Evolutionary conservation across 2,888 invertebrate species (phyloP).

Genomic region (Fragum fragum): DNA sequence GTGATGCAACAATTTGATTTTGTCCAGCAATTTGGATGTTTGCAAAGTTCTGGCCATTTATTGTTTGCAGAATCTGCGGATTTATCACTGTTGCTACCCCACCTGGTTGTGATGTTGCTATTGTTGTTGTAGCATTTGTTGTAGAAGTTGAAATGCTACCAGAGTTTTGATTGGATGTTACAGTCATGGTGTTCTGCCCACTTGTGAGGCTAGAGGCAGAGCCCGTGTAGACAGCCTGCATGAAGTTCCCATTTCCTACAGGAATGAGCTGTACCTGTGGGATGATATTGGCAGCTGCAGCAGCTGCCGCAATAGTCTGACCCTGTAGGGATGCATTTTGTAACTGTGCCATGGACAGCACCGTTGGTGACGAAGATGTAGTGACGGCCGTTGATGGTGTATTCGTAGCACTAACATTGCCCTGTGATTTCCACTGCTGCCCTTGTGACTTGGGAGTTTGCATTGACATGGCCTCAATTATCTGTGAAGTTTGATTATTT

Average conservation of each 20-base stretch:
- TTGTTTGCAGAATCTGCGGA: conserved; percentile 75
- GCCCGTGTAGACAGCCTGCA: conserved; percentile 72
- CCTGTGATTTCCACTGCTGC: conserved; percentile 15
- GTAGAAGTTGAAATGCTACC: conserved; percentile 59
- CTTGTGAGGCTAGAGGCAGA: conserved; percentile 44
- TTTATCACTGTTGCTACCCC: conserved; percentile 61
- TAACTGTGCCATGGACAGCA: conserved; percentile 53
- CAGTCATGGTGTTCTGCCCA: conserved; percentile 60
- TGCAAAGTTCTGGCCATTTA: conserved; percentile 73
- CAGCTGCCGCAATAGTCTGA: conserved; percentile 72
- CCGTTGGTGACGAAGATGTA: conserved; percentile 39
- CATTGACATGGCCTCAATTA: conserved; percentile 42
- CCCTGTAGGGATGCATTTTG: conserved; percentile 55
- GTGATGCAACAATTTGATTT: conserved; percentile 76
- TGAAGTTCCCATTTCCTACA: conserved; percentile 72
- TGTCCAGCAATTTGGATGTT: conserved; percentile 75
- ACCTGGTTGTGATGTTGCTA: conserved; percentile 66
- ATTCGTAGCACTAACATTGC: conserved; percentile 16
- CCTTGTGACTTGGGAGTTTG: conserved; percentile 1
- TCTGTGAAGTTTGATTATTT: conserved; percentile 20
- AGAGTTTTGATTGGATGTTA: conserved; percentile 71
- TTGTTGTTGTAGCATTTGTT: conserved; percentile 66
- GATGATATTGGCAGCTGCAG: conserved; percentile 70
- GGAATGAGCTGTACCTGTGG: conserved; percentile 75
- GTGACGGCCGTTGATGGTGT: conserved; percentile 40